A percentile compares a stretch with the other conserved stretches of the same genome.
Conservation (phyloP, 2,113 vertebrate species). For the Eulemur rufifrons region DNA sequence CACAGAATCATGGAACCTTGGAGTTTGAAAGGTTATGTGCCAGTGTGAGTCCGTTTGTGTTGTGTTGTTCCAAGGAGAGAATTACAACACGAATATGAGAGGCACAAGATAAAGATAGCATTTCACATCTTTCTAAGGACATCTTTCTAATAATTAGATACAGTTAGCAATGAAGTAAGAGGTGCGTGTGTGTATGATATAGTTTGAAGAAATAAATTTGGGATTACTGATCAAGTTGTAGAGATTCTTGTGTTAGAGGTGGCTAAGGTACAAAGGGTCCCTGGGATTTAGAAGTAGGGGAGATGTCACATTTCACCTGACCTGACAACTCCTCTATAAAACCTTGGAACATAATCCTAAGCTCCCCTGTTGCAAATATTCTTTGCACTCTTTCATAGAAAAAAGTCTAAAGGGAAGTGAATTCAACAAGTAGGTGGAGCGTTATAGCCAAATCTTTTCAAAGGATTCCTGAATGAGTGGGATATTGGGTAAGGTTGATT, state of each 20-base stretch:
- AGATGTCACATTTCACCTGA: neutral
- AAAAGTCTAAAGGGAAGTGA: neutral
- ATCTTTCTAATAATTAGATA: conserved; percentile 11
- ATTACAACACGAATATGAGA: neutral
- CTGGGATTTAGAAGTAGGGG: neutral
- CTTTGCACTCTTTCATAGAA: neutral
- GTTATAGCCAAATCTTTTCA: neutral
- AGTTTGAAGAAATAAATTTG: neutral
- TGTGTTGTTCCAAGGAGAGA: neutral
- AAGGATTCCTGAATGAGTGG: neutral
- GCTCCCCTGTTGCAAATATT: neutral
- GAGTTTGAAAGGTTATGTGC: neutral
- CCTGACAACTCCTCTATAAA: neutral
- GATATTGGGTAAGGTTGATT: neutral
- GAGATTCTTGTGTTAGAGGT: neutral
- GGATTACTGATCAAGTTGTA: neutral
- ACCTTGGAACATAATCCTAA: conserved; percentile 24
- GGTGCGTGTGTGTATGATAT: neutral
- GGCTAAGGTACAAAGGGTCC: neutral
- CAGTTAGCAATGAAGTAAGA: neutral
- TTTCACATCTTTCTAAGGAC: neutral
- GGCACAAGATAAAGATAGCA: neutral
- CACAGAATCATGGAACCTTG: neutral
- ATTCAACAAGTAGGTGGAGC: neutral
- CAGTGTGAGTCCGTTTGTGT: neutral